Evolutionary conservation across 2,113 vertebrate genomes (phyloP).

Genomic region (Noturus placidus): DNA sequence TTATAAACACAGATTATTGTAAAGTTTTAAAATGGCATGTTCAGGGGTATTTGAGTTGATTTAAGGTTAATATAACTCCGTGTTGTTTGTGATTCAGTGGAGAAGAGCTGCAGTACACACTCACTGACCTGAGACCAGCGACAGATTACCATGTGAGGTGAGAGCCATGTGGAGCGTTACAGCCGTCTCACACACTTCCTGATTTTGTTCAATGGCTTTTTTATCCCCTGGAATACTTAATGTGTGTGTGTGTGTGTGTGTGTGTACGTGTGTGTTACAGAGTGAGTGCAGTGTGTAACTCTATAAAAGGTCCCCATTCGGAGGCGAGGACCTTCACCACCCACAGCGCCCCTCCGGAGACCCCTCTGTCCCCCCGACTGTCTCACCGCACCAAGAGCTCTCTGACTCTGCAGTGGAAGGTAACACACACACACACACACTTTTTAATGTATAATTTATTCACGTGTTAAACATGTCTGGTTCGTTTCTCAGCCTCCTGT

Average conservation of each 20-base stretch:
- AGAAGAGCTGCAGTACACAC: conserved; percentile 83
- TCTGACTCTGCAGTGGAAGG: conserved; percentile 87
- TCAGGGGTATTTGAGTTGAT: neutral
- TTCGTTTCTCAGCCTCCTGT: conserved; percentile 74
- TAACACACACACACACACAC: conserved; percentile 55
- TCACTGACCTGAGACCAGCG: conserved; percentile 85
- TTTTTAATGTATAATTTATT: neutral
- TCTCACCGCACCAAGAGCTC: conserved; percentile 84
- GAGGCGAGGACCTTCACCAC: conserved; percentile 84
- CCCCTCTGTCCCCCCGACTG: conserved; percentile 81
- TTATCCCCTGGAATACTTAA: neutral
- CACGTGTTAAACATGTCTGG: conserved; percentile 27
- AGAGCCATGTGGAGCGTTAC: conserved; percentile 43
- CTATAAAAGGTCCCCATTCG: conserved; percentile 79
- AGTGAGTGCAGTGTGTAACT: conserved; percentile 77
- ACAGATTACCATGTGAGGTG: conserved; percentile 86
- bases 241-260: conserved; percentile 16
- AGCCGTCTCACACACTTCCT: neutral
- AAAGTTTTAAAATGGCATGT: neutral
- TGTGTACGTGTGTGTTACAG: conserved; percentile 65
- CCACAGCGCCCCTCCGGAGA: conserved; percentile 80
- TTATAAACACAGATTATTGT: neutral
- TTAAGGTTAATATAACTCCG: neutral
- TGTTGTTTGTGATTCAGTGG: conserved; percentile 73
- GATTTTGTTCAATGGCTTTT: neutral